Base-by-base conservation (phyloP, 2,113 vertebrate species). In the Cryptotis parvus region DNA sequence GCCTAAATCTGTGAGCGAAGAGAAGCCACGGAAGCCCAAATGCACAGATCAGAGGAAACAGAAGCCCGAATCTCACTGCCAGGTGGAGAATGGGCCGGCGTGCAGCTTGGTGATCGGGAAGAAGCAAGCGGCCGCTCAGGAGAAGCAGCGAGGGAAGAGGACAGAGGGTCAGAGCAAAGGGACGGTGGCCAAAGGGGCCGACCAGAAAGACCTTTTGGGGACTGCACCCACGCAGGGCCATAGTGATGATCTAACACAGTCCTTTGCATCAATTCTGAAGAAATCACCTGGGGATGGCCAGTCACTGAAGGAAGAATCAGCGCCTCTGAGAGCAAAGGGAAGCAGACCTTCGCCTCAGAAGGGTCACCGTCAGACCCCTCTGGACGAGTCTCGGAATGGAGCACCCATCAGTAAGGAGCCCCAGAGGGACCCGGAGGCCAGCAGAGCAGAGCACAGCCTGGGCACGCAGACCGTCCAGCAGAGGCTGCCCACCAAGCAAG, bases 21-120 rank as follows among this genome's bases (percentile, higher is more conserved):
- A 68, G 88, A 86, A 88, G 80, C 35, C n/a, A 52, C 82, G 87
- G 69, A 88, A 82, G 79, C 78, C 93, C 33, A 88, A 33, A 8
- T 10, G 82, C 45, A 89, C 75, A 6, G 24, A 5, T 87, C 65
- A 78, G 68, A 61, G 94, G 91, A 81, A n/a, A 1, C 88, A 92
- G 81, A 96, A 93, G 16, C 45, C 82, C 0, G 73, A 49, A 0
- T 91, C 93, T 1, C 96, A 96, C 39, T 94, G 79, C 2, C 95
- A 96, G 41, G 8, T 20, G 75, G 96, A 96, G 27, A 97, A 96
- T 80, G 96, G 90, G 3, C 95, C 97, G 84, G 97, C 97, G 1
- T 69, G 91, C 9, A 97, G 95, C 18, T 94, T 98, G 93, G 98
- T 92, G 87, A 20, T 96, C 24, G 98, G 98, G 97, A 97, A 97